A percentile compares a stretch with the other conserved stretches of the same genome.
Conservation (phyloP, 2,888 invertebrate genomes). For the Furcula furcula region DNA sequence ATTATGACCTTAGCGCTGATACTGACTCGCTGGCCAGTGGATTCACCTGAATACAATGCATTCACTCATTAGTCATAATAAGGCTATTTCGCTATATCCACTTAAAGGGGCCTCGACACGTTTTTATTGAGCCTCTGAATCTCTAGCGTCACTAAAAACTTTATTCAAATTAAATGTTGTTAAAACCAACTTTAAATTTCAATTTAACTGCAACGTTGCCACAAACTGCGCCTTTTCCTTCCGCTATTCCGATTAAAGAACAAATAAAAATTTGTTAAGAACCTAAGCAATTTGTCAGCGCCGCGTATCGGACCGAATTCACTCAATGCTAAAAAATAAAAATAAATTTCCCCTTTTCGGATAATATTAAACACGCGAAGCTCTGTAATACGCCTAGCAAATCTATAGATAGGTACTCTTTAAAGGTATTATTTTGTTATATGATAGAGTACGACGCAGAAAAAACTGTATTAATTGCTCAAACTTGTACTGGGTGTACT, state of each 20-base stretch:
- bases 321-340: constrained; percentile 73
- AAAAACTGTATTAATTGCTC: constrained; percentile 65
- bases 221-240: constrained; percentile 22
- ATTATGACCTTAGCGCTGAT: too few species aligned
- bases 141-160: too few species aligned
- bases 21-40: too few species aligned
- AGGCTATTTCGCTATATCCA: too few species aligned
- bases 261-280: constrained; percentile 55
- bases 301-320: constrained; percentile 63
- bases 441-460: constrained; percentile 61
- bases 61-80: too few species aligned
- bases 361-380: constrained; percentile 72
- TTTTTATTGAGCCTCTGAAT: too few species aligned
- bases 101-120: too few species aligned
- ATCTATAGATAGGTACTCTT: too few species aligned
- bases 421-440: constrained; percentile 66
- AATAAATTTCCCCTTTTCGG: constrained; percentile 66
- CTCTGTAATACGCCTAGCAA: too few species aligned
- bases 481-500: constrained; percentile 48
- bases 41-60: too few species aligned
- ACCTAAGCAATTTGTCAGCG: constrained; percentile 74
- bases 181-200: too few species aligned
- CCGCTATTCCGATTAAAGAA: constrained; percentile 23
- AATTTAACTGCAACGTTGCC: constrained; percentile 15
- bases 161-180: too few species aligned